phyloP scores from a whole-genome alignment of 2,888 invertebrate genomes.

The Chironomus riparius region DNA sequence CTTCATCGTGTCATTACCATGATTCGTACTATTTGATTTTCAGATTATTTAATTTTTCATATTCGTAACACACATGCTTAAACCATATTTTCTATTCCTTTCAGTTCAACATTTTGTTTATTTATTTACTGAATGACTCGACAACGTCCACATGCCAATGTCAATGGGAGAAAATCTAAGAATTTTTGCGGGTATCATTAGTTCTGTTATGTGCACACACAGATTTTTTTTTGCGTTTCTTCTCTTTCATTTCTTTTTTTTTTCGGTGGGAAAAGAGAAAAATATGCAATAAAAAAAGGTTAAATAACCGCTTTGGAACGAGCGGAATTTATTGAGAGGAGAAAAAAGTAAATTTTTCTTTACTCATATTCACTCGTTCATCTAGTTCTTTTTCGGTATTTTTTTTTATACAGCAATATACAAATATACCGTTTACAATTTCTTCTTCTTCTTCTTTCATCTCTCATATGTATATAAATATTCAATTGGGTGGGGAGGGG shows the following conservation, averaged over 20 bases:
- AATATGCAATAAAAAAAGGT: slow-evolving; percentile 3
- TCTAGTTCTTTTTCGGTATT: not conserved
- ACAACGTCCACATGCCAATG: not conserved
- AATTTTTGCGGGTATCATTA: not conserved
- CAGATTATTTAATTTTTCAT: not conserved
- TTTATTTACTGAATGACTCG: no score
- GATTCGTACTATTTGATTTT: not conserved
- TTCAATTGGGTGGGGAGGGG: no score
- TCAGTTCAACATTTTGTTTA: no score
- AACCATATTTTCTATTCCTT: no score
- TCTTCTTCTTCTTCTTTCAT: no score
- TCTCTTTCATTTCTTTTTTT: no score
- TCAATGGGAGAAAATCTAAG: no score
- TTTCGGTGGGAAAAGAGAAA: not conserved
- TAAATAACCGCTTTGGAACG: slow-evolving; percentile 17
- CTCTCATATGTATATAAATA: no score
- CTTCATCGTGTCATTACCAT: not conserved
- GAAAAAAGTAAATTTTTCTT: not conserved
- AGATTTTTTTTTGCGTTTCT: not conserved
- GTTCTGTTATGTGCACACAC: not conserved
- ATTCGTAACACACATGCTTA: no score
- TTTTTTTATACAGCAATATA: no score
- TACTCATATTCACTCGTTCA: not conserved
- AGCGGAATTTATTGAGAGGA: not conserved
- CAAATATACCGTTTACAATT: no score